Conservation (phyloP, 2,797 vertebrate genomes). For the Oophaga sylvatica region DNA sequence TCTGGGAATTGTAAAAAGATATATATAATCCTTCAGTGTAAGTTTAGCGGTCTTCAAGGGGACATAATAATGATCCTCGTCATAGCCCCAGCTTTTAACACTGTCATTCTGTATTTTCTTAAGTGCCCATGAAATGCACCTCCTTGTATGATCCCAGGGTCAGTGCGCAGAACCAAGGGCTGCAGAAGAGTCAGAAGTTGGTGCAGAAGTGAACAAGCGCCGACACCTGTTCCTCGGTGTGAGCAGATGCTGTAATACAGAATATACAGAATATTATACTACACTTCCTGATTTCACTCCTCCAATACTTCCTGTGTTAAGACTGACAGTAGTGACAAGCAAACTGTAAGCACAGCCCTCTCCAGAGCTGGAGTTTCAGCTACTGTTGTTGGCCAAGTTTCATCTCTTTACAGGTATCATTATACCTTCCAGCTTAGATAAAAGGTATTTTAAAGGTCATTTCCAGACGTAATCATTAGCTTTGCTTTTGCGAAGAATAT, state of each 20-base stretch:
- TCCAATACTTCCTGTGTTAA: constrained; percentile 50
- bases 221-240: constrained; percentile 28
- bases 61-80: background rate
- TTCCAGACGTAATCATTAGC: too few relatives aligned
- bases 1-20: background rate
- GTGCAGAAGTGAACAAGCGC: background rate
- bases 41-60: background rate
- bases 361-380: constrained; percentile 15
- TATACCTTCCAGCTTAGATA: background rate
- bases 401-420: background rate
- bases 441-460: too few relatives aligned
- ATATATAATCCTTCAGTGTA: background rate
- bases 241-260: constrained; percentile 30
- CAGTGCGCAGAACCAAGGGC: background rate
- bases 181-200: background rate
- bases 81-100: background rate
- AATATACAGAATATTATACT: background rate
- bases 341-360: constrained; percentile 13
- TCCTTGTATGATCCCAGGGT: background rate
- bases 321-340: constrained; percentile 38
- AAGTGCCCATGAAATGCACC: background rate
- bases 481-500: too few relatives aligned
- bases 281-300: constrained; percentile 48
- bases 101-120: background rate
- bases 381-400: background rate